phyloP scores from a whole-genome alignment of 2,888 invertebrate genomes.

The Eustalomyia histrio region DNA sequence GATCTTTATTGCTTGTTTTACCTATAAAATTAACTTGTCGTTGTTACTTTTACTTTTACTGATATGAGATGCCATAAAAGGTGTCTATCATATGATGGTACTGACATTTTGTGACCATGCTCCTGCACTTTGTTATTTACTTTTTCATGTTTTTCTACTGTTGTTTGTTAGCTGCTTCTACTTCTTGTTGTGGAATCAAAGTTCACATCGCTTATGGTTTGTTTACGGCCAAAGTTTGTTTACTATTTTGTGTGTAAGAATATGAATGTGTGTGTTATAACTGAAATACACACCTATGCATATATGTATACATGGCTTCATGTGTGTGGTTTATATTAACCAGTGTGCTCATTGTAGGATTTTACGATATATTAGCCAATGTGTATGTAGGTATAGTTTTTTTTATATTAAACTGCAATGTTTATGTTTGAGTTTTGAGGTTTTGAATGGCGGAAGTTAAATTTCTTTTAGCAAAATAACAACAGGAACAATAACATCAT shows the following conservation, averaged over 20 bases:
- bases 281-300: neutral
- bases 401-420: neutral
- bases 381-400: neutral
- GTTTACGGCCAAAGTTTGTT: constrained; percentile 65
- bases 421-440: constrained; percentile 15
- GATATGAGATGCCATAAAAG: constrained; percentile 43
- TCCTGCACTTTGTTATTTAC: constrained; percentile 66
- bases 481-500: neutral
- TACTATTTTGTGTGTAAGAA: constrained; percentile 16
- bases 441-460: constrained; percentile 24
- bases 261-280: constrained; percentile 14
- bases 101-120: constrained; percentile 45
- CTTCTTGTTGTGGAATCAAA: constrained; percentile 54
- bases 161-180: constrained; percentile 51
- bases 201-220: constrained; percentile 65
- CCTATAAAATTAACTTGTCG: constrained; percentile 7
- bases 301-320: constrained; percentile 5
- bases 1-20: constrained; percentile 12
- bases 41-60: constrained; percentile 11
- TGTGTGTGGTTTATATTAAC: constrained; percentile 44
- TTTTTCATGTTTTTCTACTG: constrained; percentile 56
- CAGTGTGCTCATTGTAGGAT: constrained; percentile 7
- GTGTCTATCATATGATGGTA: constrained; percentile 44
- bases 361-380: neutral
- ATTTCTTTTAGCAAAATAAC: constrained; percentile 17